Base-by-base conservation (phyloP, 2,113 vertebrate genomes). In the Pungitius pungitius region DNA sequence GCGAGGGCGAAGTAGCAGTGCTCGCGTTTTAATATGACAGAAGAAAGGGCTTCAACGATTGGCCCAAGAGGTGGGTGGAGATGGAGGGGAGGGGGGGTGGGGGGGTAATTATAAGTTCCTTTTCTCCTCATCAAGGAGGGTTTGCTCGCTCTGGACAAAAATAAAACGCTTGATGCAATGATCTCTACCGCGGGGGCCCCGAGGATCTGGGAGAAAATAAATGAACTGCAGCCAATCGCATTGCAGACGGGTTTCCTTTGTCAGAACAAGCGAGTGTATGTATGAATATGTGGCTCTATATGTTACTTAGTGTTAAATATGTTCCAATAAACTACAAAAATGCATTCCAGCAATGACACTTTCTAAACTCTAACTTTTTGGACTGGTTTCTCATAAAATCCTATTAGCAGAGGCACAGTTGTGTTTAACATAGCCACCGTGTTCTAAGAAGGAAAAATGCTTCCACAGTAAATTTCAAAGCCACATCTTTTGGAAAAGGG, bases 11-110 rank as follows among this genome's bases (percentile, higher is more conserved):
- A 26, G 1, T 18, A 9, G 33, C 8, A 9, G 61, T 47, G 43
- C 59, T 35, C 24, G 73, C 65, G 62, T 64, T 69, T 79, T 77
- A 81, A 82, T 75, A 76, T 83, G 64, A 79, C 69, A 42, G 30
- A 59, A 54, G 39, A 77, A 62, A 57, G 86, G 17, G 71, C 69
- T 66, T 42, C 52, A 63, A 51, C 12, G 85, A 90, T 86, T 89
- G 88, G 84, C 75, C 87, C 43, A 54, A 78, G 47, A 71, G 67
- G 58, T 83, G 64, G 85, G 84, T 80, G 87, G 88, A 0, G 70
- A 59, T 78, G n/a, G n/a, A n/a, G n/a, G n/a, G n/a, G n/a, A n/a
- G n/a, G n/a, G n/a, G n/a, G n/a, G n/a, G n/a, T n/a, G 61, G 69
- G 27, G 70, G 69, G 60, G 64, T 22, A 60, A 43, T 54, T 27